Evolutionary conservation across 2,797 vertebrate species (phyloP).

Genomic region (Ciconia nigra): DNA sequence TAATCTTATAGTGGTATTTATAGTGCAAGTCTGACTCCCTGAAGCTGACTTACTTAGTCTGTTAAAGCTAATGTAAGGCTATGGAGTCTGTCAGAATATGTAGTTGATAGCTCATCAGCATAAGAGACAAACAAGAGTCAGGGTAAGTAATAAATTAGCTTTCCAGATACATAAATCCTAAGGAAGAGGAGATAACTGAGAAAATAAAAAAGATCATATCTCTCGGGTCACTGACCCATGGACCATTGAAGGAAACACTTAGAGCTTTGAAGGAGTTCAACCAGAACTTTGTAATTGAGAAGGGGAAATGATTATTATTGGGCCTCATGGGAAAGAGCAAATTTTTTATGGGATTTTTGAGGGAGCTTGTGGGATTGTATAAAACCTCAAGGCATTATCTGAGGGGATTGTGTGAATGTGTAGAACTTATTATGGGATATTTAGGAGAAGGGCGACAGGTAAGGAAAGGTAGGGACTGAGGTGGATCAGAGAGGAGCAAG

Average conservation of each 20-base stretch:
- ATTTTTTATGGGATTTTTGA: neutral
- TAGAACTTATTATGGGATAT: neutral
- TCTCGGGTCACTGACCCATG: neutral
- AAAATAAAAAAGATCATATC: accelerated
- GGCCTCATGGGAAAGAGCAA: neutral
- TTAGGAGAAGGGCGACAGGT: neutral
- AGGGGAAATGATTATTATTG: neutral
- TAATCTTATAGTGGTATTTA: neutral
- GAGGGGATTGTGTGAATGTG: neutral
- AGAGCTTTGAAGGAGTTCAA: neutral
- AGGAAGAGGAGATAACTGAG: neutral
- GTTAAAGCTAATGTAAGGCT: neutral
- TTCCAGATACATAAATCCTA: neutral
- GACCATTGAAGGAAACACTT: neutral
- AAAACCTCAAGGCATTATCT: neutral
- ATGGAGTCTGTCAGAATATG: neutral
- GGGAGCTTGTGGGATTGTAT: neutral
- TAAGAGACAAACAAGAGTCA: neutral
- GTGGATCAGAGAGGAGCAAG: neutral
- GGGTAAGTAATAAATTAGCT: neutral
- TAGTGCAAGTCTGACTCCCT: neutral
- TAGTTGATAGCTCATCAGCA: neutral
- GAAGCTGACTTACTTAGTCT: neutral
- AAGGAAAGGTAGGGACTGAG: neutral
- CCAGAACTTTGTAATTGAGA: neutral